Percentiles rank a stretch among this genome's conserved stretches.
These are phyloP conservation scores for Hexactinellida sp. DNA, from an alignment of 37 sponge, comb jelly and placozoan genomes.

Conservation along the genomic window DNA sequence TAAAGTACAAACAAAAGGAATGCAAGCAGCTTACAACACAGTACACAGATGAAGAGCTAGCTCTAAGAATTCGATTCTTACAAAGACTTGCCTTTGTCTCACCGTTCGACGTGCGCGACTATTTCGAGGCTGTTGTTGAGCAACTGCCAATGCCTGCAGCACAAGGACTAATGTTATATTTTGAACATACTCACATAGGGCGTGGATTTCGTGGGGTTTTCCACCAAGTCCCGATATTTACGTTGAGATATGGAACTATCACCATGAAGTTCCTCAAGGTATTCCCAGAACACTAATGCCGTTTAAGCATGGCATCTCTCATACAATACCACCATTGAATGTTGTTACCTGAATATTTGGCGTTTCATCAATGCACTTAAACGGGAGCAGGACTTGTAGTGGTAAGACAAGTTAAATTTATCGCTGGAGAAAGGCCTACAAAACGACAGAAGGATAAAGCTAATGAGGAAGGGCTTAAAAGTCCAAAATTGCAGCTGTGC, in stretches of 20 bases:
- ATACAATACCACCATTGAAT: not conserved
- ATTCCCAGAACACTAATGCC: not conserved
- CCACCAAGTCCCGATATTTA: not conserved
- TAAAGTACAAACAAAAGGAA: too few species aligned
- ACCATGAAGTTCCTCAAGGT: not conserved
- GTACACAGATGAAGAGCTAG: not conserved
- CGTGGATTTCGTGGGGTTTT: not conserved
- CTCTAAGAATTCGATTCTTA: not conserved
- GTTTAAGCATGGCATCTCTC: not conserved
- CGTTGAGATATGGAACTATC: not conserved
- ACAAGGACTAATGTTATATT: not conserved
- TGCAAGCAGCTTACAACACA: not conserved
- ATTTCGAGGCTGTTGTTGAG: not conserved
- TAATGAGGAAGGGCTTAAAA: not conserved
- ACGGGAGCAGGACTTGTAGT: not conserved
- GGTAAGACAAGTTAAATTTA: not conserved
- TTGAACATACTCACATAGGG: not conserved
- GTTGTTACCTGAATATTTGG: not conserved
- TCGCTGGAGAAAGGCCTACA: not conserved
- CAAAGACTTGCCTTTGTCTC: not conserved
- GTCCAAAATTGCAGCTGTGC: too few species aligned
- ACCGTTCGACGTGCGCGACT: not conserved
- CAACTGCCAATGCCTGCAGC: not conserved
- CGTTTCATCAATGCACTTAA: not conserved
- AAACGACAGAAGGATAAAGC: not conserved